Evolutionary conservation across 1,140 invertebrate genomes (phyloP), one percentile per base, ranked within the genome.

Genomic region (Mercenaria mercenaria): DNA sequence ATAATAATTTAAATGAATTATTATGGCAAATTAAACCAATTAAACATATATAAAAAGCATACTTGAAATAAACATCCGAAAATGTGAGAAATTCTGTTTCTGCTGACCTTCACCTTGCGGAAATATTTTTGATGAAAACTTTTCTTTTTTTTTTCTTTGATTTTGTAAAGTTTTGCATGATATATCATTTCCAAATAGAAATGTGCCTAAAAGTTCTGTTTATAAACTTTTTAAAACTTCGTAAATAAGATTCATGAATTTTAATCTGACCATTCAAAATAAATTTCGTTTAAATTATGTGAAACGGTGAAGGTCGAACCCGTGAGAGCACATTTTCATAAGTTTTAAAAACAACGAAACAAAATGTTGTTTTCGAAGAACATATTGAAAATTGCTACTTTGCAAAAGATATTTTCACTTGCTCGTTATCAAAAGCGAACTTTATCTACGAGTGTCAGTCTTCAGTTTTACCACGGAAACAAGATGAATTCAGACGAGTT

Each of bases 251-350:
- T n/a, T n/a, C n/a, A n/a, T n/a, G n/a, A n/a, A n/a, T n/a, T n/a
- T n/a, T n/a, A n/a, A n/a, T n/a, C n/a, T n/a, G n/a, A n/a, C n/a
- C n/a, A n/a, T n/a, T n/a, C n/a, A n/a, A n/a, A n/a, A n/a, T n/a
- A n/a, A n/a, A n/a, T n/a, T n/a, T n/a, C n/a, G n/a, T n/a, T n/a
- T n/a, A 47, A 47, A 47, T 15, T 47, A 8, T 47, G 6, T 6
- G 1, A 82, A 82, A 52, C 80, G 80, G 80, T 82, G 34, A 82
- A 82, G 80, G 80, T 82, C 59, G 41, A 15, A n/a, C 37, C n/a
- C 67, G 20, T 13, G 15, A 26, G 23, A n/a, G 56, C 56, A 59
- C 56, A 59, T 59, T 59, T 59, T 59, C 6, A 8, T 47, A 15
- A 6, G 15, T 47, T 47, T 47, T 47, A 8, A 8, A n/a, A 59